A percentile compares a stretch with the other conserved stretches of the same genome.
phyloP scores from a whole-genome alignment of 2,888 invertebrate species.

The Aphodius granarius region DNA sequence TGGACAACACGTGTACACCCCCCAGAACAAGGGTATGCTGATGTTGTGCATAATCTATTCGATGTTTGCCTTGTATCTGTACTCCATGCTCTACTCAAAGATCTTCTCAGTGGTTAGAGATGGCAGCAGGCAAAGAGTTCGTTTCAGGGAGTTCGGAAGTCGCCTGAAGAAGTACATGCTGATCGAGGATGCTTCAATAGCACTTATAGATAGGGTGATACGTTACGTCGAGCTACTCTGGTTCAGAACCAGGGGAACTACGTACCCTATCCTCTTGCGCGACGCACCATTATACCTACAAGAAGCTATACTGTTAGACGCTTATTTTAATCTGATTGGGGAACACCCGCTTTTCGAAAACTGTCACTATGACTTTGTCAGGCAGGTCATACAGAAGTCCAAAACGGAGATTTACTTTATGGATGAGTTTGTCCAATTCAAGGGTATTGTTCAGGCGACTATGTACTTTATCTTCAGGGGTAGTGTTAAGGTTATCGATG shows the following conservation, averaged over 20 bases:
- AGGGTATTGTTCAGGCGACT: constrained; percentile 30
- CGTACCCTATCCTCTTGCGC: constrained; percentile 27
- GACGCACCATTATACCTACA: constrained; percentile 28
- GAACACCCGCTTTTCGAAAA: constrained; percentile 27
- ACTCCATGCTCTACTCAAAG: constrained; percentile 12
- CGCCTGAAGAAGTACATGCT: constrained; percentile 12
- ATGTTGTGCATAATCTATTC: constrained; percentile 1
- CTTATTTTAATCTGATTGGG: constrained; percentile 24
- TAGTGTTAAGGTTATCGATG: constrained; percentile 23
- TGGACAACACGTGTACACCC: constrained; percentile 8
- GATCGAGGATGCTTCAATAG: constrained; percentile 19
- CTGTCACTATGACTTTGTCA: constrained; percentile 30
- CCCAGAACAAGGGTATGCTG: background rate
- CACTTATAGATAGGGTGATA: constrained; percentile 20
- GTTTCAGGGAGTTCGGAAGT: constrained; percentile 10
- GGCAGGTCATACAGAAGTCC: constrained; percentile 31
- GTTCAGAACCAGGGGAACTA: constrained; percentile 22
- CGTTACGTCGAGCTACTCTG: constrained; percentile 28
- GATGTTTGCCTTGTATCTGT: background rate
- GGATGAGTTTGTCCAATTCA: constrained; percentile 32
- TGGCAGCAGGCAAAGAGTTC: background rate
- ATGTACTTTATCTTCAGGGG: constrained; percentile 35
- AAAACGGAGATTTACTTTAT: constrained; percentile 28
- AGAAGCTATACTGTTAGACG: constrained; percentile 26
- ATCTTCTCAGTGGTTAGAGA: constrained; percentile 20